Evolutionary conservation across 2,797 vertebrate species (phyloP), one percentile per base, ranked within the genome.

Genomic region (Semaprochilodus insignis): DNA sequence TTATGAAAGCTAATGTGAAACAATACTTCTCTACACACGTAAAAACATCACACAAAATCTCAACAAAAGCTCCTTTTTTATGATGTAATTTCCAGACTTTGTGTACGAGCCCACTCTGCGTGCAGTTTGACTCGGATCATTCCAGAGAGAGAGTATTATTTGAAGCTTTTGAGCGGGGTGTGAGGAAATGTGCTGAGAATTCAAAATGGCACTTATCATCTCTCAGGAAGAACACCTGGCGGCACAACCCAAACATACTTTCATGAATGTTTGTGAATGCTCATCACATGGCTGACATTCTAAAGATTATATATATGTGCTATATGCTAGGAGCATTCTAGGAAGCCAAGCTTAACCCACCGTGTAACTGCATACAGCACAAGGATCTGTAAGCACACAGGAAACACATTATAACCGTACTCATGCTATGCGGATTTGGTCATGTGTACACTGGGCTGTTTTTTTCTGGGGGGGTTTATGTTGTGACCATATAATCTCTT

Each of bases 211-310:
- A 73, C 51, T 73, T 73, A 54, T 15, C 44, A 51, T 54, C 13
- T 54, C 70, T 73, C 7, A 31, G 23, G 25, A 54, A 73, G 25
- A 54, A 73, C 48, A 73, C 23, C 51, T 54, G 48, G 15, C 54
- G 70, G 1, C 13, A 71, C 21, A 51, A 25, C 69, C 6, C 19
- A 27, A 27, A 54, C 27, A 31, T 10, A 21, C 25, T 77, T 81
- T 52, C 48, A 51, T 72, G n/a, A 51, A 63, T 77, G 79, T 77
- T 27, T 36, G 21, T 36, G 57, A 82, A 71, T 74, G 48, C 69
- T 57, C 86, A 82, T 89, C 85, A 87, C 81, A 77, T 59, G 76
- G 74, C 59, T 89, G 86, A 87, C 88, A 91, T 93, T 90, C 90
- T 81, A 87, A 76, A 81, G 13, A n/a, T 21, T 67, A 14, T 19